These are phyloP conservation scores for Pseudolaguvia tuberculata DNA, from an alignment of 2,113 vertebrate species.

Conservation along the genomic window DNA sequence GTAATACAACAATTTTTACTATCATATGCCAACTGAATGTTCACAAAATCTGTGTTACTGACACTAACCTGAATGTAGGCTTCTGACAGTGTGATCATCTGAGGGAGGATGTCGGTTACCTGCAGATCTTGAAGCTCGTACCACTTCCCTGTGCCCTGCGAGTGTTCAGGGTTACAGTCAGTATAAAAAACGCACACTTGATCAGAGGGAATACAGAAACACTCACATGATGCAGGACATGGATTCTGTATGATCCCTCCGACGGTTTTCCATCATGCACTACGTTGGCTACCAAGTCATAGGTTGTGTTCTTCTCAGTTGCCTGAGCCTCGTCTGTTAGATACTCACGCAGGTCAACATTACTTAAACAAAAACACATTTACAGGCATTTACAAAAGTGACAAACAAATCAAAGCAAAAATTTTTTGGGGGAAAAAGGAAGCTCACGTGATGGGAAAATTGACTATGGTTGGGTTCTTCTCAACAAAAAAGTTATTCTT, in stretches of 20 bases:
- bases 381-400: background rate
- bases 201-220: background rate
- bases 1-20: conserved; percentile 19
- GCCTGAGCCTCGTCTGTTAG: conserved; percentile 86
- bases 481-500: conserved; percentile 99
- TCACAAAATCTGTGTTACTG: background rate
- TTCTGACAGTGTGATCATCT: conserved; percentile 96
- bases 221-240: conserved; percentile 90
- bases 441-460: conserved; percentile 91
- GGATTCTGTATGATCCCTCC: conserved; percentile 91
- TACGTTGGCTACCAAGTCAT: conserved; percentile 88
- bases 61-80: conserved; percentile 89
- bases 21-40: background rate
- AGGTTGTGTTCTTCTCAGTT: conserved; percentile 81
- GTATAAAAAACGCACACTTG: background rate
- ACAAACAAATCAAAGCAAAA: too few relatives aligned
- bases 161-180: background rate
- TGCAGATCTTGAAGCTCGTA: conserved; percentile 96
- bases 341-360: conserved; percentile 89
- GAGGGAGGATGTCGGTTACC: conserved; percentile 91
- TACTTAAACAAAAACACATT: conserved; percentile 64
- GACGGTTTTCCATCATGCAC: conserved; percentile 91
- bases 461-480: conserved; percentile 97
- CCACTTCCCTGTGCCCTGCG: conserved; percentile 93
- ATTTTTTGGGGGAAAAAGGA: background rate